phyloP scores from a whole-genome alignment of 2,113 vertebrate species.

The Oreochromis aureus region DNA sequence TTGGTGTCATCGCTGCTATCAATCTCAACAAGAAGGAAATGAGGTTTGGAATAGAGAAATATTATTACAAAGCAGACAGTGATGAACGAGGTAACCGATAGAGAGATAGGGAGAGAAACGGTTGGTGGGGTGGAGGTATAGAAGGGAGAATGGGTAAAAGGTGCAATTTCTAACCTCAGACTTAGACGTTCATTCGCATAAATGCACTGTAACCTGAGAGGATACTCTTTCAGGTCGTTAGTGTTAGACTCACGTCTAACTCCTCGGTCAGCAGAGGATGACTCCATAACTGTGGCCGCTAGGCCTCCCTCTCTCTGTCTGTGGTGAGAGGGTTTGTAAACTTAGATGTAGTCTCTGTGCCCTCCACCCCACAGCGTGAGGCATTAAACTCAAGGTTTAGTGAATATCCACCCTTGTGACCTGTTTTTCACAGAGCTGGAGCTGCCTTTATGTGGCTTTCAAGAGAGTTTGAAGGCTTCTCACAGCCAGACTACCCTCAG shows the following conservation, averaged over 20 bases:
- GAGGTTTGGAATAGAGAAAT: slow-evolving; percentile 80
- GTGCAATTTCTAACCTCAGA: slow-evolving; percentile 1
- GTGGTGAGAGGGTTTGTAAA: slow-evolving; percentile 25
- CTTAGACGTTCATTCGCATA: not conserved
- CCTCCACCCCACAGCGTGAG: slow-evolving; percentile 51
- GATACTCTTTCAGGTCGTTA: not conserved
- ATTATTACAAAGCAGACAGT: slow-evolving; percentile 83
- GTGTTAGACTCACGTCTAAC: not conserved
- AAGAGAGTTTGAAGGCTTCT: slow-evolving; percentile 42
- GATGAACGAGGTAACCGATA: slow-evolving; percentile 70
- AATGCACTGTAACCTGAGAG: slow-evolving; percentile 8
- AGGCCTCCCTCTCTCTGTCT: slow-evolving; percentile 5
- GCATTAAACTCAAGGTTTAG: slow-evolving; percentile 62
- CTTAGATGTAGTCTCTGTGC: slow-evolving; percentile 27
- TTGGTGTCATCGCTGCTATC: slow-evolving; percentile 80
- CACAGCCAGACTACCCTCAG: slow-evolving; percentile 41
- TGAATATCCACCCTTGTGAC: slow-evolving; percentile 56
- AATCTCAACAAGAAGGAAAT: slow-evolving; percentile 79
- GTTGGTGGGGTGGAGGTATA: not conserved
- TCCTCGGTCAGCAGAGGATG: not conserved
- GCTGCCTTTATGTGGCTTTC: slow-evolving; percentile 38
- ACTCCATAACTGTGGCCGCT: not conserved
- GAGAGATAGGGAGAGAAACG: slow-evolving; percentile 32
- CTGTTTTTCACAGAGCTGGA: slow-evolving; percentile 33
- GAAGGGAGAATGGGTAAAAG: not conserved